A percentile compares a stretch with the other conserved stretches of the same genome.
Conservation (phyloP, 2,113 vertebrate genomes). For the Prochilodus magdalenae region DNA sequence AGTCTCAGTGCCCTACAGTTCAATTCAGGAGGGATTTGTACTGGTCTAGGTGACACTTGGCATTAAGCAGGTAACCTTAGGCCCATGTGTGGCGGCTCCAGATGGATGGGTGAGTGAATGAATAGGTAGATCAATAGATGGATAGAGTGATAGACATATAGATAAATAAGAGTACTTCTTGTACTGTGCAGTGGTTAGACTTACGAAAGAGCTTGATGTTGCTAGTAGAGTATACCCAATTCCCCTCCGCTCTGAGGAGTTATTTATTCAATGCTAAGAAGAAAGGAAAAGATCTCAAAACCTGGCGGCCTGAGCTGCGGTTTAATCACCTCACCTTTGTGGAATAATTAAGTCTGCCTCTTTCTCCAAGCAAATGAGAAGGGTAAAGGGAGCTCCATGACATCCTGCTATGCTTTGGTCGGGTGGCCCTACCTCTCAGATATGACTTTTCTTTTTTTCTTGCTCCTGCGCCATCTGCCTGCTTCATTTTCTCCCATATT, state of each 20-base stretch:
- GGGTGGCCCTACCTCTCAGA: conserved; percentile 73
- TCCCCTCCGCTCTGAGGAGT: background rate
- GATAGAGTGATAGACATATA: too few species aligned
- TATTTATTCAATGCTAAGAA: background rate
- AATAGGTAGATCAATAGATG: too few species aligned
- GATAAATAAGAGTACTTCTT: background rate
- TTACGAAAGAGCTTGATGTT: background rate
- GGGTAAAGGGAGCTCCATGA: conserved; percentile 56
- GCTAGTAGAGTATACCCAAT: background rate
- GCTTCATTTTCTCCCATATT: conserved; percentile 73
- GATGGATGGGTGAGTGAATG: too few species aligned
- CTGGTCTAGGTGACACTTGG: too few species aligned
- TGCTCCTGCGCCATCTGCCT: conserved; percentile 76
- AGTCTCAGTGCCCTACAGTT: background rate
- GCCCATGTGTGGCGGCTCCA: too few species aligned
- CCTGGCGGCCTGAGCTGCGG: background rate
- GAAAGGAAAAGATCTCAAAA: conserved; percentile 5
- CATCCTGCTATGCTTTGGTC: conserved; percentile 72
- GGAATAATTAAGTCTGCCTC: conserved; percentile 39
- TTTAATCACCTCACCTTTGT: conserved; percentile 33
- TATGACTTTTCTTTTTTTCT: conserved; percentile 65
- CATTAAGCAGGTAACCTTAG: too few species aligned
- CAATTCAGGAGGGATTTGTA: too few species aligned
- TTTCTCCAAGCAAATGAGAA: conserved; percentile 25
- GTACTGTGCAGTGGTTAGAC: background rate